phyloP scores from a whole-genome alignment of 2,113 vertebrate genomes.

The Microtus richardsoni region DNA sequence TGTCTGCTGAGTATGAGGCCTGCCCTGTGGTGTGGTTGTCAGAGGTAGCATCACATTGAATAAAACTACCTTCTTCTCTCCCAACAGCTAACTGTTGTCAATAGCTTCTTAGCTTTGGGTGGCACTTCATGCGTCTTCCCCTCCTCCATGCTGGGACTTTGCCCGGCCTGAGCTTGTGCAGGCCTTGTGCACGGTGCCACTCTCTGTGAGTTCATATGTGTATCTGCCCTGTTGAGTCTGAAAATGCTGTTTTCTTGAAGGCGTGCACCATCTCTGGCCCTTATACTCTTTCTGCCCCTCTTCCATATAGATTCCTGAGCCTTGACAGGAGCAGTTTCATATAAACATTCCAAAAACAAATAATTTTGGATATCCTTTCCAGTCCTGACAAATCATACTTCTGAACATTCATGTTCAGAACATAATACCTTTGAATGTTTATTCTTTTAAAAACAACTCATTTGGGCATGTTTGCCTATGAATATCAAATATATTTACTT shows the following conservation, averaged over 20 bases:
- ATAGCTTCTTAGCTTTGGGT: neutral
- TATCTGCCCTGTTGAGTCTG: neutral
- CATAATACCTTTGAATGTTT: neutral
- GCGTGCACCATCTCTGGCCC: neutral
- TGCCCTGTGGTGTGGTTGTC: neutral
- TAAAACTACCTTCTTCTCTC: neutral
- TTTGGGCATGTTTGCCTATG: neutral
- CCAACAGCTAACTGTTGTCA: neutral
- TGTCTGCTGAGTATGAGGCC: neutral
- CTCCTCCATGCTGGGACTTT: neutral
- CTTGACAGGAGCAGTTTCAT: neutral
- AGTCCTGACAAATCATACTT: neutral
- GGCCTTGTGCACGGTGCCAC: neutral
- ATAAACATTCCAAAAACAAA: neutral
- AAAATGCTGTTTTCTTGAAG: neutral
- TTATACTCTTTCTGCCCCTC: neutral
- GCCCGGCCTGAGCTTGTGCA: neutral
- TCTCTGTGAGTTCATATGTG: neutral
- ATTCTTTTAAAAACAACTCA: neutral
- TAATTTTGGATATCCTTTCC: neutral
- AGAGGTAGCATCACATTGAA: neutral
- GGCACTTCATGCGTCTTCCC: neutral
- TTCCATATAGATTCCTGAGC: neutral
- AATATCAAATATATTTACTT: constrained; percentile 12
- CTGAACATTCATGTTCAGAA: neutral